Evolutionary conservation across 2,888 invertebrate species (phyloP), one percentile per base, ranked within the genome.

Genomic region (Melanostoma scalare): DNA sequence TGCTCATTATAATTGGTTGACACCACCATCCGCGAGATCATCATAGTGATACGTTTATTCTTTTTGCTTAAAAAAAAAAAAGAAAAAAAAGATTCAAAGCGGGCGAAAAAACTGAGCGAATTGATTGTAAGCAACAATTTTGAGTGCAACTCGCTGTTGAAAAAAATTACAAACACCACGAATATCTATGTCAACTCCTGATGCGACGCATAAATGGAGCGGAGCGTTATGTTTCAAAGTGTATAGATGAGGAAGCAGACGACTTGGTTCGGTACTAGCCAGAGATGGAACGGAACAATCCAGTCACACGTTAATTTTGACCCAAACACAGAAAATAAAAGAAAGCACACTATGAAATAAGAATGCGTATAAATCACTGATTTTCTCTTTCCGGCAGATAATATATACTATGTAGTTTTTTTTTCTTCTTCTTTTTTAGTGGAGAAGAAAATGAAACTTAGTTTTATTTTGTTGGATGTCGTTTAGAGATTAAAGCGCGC

Each of bases 281-380:
- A 63, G 61, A 48, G 68, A 74, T 50, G 65, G 69, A 74, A 69
- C 50, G 52, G 63, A 80, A 80, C 50, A 38, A 48, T 68, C 61
- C 53, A 67, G 76, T 81, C 81, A 73, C 77, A 77, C 77, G 72
- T 40, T 44, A 76, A 81, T 76, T 81, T 65, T 42, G 56, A 48
- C 58, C 20, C 50, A 38, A 56, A 69, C 56, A 63, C 63, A 73
- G 40, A 80, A 48, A 30, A 33, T 6, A 10, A 36, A 20, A 9
- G 20, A 61, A 48, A 63, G 48, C 61, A 63, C 61, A 63, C 61
- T 48, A 63, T 48, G 61, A 63, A 60, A 67, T 46, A 40, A 60
- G 55, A 74, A 68, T 68, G 61, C 73, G 78, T 72, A 63, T 48
- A 40, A 52, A 40, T 35, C 46, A 67, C 73, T 48, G 65, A 56